phyloP scores from a whole-genome alignment of 2,113 vertebrate species.

The Nettapus auritus region DNA sequence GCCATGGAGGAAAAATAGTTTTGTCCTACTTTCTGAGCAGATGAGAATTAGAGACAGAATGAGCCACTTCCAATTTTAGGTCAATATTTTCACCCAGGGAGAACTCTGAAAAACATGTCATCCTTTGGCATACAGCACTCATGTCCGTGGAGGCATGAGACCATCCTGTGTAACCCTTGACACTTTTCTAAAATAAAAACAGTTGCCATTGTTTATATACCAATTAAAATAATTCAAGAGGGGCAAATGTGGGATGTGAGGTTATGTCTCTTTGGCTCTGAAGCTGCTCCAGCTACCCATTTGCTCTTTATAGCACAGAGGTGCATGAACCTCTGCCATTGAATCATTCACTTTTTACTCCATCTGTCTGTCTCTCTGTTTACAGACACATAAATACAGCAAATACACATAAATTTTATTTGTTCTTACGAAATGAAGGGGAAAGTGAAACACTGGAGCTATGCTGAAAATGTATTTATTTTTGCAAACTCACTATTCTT shows the following conservation, averaged over 20 bases:
- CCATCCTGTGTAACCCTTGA: neutral
- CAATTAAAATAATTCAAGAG: neutral
- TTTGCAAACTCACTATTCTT: neutral
- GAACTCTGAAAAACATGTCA: neutral
- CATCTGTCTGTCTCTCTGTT: neutral
- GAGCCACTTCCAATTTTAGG: conserved; percentile 50
- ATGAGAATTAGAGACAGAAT: conserved; percentile 45
- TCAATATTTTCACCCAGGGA: conserved; percentile 54
- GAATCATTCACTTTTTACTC: neutral
- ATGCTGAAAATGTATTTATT: neutral
- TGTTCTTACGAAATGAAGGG: neutral
- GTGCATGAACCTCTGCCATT: neutral
- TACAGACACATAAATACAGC: neutral
- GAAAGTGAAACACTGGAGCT: neutral
- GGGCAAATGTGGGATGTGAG: neutral
- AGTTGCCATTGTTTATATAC: neutral
- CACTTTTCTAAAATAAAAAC: neutral
- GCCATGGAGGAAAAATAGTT: conserved; percentile 62
- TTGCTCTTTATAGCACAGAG: neutral
- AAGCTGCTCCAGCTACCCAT: neutral
- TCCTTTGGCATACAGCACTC: neutral
- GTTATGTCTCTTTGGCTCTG: neutral
- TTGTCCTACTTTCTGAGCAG: conserved; percentile 66
- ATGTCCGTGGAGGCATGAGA: neutral
- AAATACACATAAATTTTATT: neutral